Evolutionary conservation across 1,140 invertebrate species (phyloP).

Genomic region (Ctenoplectra terminalis): DNA sequence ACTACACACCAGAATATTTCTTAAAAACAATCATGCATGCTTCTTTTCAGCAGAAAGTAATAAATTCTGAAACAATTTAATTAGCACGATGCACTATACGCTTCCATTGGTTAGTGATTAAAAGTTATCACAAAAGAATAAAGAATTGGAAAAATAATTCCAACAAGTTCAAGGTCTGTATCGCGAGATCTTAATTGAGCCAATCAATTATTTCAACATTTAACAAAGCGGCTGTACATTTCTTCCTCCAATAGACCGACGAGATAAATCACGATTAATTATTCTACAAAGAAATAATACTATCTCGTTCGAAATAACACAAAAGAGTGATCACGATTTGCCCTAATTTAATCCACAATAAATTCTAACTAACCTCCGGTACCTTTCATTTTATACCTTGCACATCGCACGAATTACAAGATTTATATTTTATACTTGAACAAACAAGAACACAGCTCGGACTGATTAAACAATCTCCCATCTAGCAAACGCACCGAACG

Average conservation of each 20-base stretch:
- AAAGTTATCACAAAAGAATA: no score
- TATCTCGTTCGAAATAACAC: neutral
- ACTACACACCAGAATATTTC: no score
- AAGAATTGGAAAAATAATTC: no score
- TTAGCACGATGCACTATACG: no score
- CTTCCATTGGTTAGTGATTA: no score
- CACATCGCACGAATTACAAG: neutral
- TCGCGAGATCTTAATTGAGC: neutral
- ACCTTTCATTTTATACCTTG: neutral
- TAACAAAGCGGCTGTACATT: neutral
- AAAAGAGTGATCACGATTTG: neutral
- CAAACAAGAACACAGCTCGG: neutral
- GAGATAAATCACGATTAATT: neutral
- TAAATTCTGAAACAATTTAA: no score
- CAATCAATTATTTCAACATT: neutral
- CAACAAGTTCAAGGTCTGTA: neutral
- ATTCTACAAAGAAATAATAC: neutral
- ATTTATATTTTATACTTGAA: neutral
- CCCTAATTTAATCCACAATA: neutral
- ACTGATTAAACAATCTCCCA: constrained; percentile 14
- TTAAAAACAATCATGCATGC: no score
- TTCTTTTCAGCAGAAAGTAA: no score
- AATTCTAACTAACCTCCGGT: neutral
- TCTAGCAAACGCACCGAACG: neutral
- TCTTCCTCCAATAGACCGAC: neutral